Percentiles rank a stretch among this genome's conserved stretches.
Evolutionary conservation across 2,888 invertebrate genomes (phyloP).

Genomic region (Panorpa germanica): DNA sequence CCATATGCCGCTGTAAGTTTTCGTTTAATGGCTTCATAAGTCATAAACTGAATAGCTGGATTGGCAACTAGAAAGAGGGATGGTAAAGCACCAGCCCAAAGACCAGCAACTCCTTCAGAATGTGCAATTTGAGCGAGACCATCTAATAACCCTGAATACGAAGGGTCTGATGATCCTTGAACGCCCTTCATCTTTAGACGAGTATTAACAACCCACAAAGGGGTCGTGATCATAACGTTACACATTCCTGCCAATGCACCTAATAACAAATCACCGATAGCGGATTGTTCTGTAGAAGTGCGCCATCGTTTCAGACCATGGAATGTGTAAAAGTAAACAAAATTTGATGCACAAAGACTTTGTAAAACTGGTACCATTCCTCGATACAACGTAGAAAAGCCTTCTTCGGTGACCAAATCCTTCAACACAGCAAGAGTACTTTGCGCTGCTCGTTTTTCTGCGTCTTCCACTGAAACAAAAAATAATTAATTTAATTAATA

Average conservation of each 20-base stretch:
- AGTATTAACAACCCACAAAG: constrained; percentile 85
- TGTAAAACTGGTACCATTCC: constrained; percentile 70
- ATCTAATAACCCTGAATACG: constrained; percentile 30
- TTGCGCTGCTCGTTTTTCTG: constrained; percentile 38
- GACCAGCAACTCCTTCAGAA: constrained; percentile 50
- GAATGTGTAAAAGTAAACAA: constrained; percentile 89
- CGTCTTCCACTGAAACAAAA: constrained; percentile 47
- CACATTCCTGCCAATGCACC: constrained; percentile 65
- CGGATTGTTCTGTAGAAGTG: constrained; percentile 29
- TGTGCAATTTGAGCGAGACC: constrained; percentile 50
- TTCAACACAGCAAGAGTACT: constrained; percentile 45
- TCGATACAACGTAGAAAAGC: constrained; percentile 46
- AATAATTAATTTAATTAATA: too few species aligned
- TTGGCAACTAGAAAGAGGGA: constrained; percentile 74
- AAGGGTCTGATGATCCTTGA: constrained; percentile 19
- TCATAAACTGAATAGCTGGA: constrained; percentile 84
- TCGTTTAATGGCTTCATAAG: constrained; percentile 73
- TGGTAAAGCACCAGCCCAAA: constrained; percentile 74
- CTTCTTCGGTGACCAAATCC: constrained; percentile 45
- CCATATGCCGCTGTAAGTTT: constrained; percentile 30
- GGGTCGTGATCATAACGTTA: constrained; percentile 73
- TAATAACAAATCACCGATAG: constrained; percentile 52
- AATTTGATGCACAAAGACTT: constrained; percentile 74
- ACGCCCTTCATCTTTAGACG: constrained; percentile 62
- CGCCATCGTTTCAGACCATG: constrained; percentile 51